Conservation (phyloP, 37 sponge, comb jelly and placozoan species). For the Aphrocallistes beatrix region DNA sequence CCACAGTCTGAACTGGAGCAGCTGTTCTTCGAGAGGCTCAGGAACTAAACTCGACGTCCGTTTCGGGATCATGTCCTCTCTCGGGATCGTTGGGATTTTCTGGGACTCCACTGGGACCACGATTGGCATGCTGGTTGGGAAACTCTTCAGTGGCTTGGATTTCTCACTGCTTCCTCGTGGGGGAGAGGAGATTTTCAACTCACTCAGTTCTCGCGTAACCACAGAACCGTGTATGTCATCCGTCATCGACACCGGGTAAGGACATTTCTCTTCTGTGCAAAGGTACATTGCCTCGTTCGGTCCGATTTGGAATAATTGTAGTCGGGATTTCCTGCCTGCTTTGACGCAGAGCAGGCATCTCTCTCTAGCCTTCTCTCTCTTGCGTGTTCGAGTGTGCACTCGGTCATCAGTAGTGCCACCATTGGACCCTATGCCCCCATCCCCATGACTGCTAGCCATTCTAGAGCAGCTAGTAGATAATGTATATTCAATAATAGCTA, state of each 20-base stretch:
- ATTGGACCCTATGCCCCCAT: neutral
- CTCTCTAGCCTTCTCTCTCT: neutral
- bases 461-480: neutral
- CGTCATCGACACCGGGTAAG: neutral
- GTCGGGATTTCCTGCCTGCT: neutral
- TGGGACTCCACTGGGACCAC: neutral
- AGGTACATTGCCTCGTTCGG: neutral
- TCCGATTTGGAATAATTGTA: neutral
- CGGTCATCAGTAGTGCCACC: neutral
- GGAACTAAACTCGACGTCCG: neutral
- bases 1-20: constrained; percentile 5
- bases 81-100: neutral
- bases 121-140: constrained; percentile 9
- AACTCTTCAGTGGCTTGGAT: neutral
- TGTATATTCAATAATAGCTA: neutral
- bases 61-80: neutral
- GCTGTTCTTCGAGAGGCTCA: neutral
- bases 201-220: neutral
- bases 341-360: constrained; percentile 15
- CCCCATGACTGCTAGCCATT: neutral
- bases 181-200: neutral
- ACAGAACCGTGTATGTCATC: neutral
- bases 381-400: neutral
- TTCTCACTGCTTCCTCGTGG: neutral
- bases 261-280: neutral